Conservation (phyloP, 2,113 vertebrate species). For the Emberiza fucata region DNA sequence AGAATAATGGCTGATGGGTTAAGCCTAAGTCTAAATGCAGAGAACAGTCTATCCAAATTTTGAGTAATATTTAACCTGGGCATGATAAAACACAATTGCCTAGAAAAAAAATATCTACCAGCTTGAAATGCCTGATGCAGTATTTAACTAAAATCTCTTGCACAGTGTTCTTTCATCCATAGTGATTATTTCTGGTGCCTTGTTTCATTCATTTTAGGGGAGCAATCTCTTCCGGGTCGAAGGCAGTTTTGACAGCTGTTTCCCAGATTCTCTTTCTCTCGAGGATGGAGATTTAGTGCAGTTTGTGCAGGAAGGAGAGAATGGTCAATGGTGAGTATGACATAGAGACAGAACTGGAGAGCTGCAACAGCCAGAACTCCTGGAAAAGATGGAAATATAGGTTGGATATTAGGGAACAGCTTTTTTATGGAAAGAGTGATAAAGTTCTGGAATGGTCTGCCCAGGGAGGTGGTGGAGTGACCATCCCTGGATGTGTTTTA, state of each 20-base stretch:
- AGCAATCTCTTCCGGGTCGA: slow-evolving; percentile 79
- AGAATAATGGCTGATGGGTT: neutral
- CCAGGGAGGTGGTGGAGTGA: neutral
- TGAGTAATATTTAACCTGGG: neutral
- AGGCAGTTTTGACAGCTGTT: slow-evolving; percentile 75
- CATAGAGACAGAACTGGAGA: neutral
- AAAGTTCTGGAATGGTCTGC: neutral
- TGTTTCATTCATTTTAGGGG: slow-evolving; percentile 52
- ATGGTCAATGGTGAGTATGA: slow-evolving; percentile 83
- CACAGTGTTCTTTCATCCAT: neutral
- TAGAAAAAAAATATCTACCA: neutral
- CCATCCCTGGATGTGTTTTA: too few relatives aligned
- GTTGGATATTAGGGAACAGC: neutral
- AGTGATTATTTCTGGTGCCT: neutral
- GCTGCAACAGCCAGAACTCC: neutral
- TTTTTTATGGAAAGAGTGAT: neutral
- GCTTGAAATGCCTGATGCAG: neutral
- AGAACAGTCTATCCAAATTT: neutral
- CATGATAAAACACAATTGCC: neutral
- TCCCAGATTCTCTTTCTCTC: slow-evolving; percentile 66
- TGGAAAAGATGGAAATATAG: neutral
- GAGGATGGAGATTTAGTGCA: slow-evolving; percentile 77
- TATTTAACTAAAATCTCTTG: neutral
- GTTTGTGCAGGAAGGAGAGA: slow-evolving; percentile 82
- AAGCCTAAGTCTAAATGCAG: neutral